phyloP scores from a whole-genome alignment of 2,888 invertebrate genomes.

The Drosophila kokeensis region DNA sequence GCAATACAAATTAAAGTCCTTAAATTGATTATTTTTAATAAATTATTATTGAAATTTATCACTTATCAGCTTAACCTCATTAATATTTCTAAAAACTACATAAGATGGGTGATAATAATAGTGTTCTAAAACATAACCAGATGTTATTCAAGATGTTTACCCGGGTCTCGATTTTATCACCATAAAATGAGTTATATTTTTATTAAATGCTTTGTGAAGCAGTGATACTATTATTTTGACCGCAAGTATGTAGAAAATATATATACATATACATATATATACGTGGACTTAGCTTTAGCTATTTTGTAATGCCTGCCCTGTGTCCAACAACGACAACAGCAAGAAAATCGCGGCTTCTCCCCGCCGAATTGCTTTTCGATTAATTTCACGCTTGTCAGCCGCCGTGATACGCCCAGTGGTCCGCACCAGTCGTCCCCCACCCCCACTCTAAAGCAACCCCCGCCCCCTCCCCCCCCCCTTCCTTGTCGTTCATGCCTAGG shows the following conservation, averaged over 20 bases:
- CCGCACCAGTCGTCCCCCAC: slow-evolving; percentile 11
- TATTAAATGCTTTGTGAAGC: neutral
- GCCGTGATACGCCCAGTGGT: slow-evolving; percentile 71
- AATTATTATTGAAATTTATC: neutral
- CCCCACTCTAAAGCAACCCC: neutral
- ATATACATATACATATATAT: neutral
- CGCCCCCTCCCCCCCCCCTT: neutral
- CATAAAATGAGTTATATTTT: neutral
- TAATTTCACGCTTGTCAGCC: slow-evolving; percentile 81
- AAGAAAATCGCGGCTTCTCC: slow-evolving; percentile 4
- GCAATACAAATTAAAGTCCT: neutral
- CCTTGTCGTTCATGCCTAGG: neutral
- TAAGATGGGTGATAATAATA: neutral
- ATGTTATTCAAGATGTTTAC: no score
- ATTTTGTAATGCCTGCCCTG: slow-evolving; percentile 20
- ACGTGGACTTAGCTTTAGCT: neutral
- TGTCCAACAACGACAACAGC: slow-evolving; percentile 27
- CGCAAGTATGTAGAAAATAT: neutral
- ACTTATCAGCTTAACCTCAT: neutral
- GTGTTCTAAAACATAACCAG: neutral
- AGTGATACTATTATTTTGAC: neutral
- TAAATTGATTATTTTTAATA: neutral
- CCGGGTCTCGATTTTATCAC: neutral
- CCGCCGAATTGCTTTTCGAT: slow-evolving; percentile 78
- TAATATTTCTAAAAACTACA: neutral